These are phyloP conservation scores for Helicoverpa zea DNA, from an alignment of 1,140 invertebrate genomes.

Conservation along the genomic window DNA sequence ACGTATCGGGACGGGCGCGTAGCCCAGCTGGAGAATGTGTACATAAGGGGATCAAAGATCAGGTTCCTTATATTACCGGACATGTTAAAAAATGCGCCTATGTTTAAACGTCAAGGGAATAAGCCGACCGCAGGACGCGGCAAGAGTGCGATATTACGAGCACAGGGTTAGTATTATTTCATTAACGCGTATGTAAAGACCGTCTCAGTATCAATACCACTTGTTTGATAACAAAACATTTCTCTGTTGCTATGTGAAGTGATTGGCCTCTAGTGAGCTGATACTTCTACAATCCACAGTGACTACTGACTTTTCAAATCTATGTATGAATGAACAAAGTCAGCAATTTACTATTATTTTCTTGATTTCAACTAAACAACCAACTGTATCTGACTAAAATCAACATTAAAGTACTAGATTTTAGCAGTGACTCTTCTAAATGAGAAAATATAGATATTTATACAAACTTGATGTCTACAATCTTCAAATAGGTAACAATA, in stretches of 20 bases:
- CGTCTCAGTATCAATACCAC: neutral
- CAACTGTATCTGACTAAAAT: too few species aligned
- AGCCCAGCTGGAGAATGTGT: constrained; percentile 98
- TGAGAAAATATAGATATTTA: too few species aligned
- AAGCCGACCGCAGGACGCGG: constrained; percentile 95
- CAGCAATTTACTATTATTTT: neutral
- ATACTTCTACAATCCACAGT: neutral
- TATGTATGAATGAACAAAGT: neutral
- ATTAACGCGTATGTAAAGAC: neutral
- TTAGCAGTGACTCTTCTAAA: too few species aligned
- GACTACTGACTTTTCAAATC: neutral
- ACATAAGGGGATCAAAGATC: constrained; percentile 99
- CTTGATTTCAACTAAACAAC: too few species aligned
- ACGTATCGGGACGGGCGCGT: constrained; percentile 97
- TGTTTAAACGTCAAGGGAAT: constrained; percentile 98
- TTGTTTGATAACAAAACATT: neutral
- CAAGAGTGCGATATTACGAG: constrained; percentile 98
- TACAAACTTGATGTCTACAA: too few species aligned
- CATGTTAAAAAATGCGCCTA: constrained; percentile 99
- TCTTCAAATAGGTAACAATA: too few species aligned
- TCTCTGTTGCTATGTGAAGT: neutral
- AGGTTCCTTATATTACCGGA: constrained; percentile 99
- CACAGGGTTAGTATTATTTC: constrained; percentile 92
- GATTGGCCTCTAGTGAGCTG: neutral
- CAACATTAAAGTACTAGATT: too few species aligned